These are phyloP conservation scores for Oryctes rhinoceros DNA, from an alignment of 1,140 invertebrate species.

Conservation along the genomic window DNA sequence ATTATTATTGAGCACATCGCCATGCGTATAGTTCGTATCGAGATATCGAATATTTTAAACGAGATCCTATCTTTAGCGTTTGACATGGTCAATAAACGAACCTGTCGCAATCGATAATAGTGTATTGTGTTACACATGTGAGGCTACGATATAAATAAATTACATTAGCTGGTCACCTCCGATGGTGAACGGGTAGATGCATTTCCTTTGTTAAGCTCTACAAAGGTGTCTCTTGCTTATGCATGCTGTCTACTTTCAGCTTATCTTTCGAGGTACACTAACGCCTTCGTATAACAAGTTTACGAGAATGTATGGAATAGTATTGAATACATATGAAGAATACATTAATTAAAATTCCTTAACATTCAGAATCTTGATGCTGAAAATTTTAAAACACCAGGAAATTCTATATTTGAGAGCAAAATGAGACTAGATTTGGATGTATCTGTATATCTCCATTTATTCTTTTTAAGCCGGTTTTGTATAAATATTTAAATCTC, in stretches of 20 bases:
- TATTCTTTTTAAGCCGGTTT: no score
- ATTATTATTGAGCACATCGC: neutral
- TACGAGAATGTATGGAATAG: no score
- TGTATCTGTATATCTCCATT: no score
- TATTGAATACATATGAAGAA: no score
- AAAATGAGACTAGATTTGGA: no score
- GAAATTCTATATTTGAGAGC: no score
- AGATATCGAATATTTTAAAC: conserved; percentile 4
- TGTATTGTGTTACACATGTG: conserved; percentile 29
- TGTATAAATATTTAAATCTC: no score
- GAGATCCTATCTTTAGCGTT: conserved; percentile 22
- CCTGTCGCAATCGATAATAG: conserved; percentile 35
- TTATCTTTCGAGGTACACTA: conserved; percentile 4
- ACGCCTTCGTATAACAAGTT: neutral
- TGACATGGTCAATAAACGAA: conserved; percentile 28
- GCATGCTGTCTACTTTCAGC: neutral
- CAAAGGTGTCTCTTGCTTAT: neutral
- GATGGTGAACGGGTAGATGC: neutral
- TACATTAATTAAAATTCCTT: no score
- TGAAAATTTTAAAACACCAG: no score
- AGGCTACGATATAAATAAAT: conserved; percentile 5
- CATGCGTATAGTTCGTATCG: neutral
- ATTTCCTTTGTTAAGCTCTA: neutral
- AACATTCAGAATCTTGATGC: no score
- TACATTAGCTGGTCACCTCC: neutral